A percentile compares a stretch with the other conserved stretches of the same genome.
These are phyloP conservation scores for Dynastes grantii DNA, from an alignment of 2,888 invertebrate species.

Conservation along the genomic window DNA sequence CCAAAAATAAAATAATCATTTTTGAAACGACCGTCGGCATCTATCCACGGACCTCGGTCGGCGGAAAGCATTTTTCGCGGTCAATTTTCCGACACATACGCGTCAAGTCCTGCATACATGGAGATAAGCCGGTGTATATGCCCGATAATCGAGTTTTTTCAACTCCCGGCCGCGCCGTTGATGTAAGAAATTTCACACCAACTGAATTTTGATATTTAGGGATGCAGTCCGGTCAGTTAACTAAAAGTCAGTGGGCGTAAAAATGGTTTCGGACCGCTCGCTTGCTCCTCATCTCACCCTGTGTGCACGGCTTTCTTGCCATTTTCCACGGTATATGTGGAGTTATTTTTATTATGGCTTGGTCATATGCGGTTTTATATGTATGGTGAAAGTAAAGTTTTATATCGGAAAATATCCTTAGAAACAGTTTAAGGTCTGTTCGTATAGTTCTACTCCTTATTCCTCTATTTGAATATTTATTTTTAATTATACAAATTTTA, in stretches of 20 bases:
- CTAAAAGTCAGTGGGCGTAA: conserved; percentile 63
- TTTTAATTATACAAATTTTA: no score
- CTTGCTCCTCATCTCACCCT: conserved; percentile 36
- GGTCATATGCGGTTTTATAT: background rate
- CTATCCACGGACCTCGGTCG: background rate
- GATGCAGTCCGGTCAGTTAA: conserved; percentile 66
- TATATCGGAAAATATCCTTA: no score
- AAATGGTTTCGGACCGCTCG: conserved; percentile 63
- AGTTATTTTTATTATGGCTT: conserved; percentile 3
- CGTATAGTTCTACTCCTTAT: no score
- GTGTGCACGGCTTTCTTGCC: conserved; percentile 1
- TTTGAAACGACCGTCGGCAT: background rate
- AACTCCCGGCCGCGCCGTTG: conserved; percentile 43
- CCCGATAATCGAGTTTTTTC: conserved; percentile 56
- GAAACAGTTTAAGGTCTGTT: no score
- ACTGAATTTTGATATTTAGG: conserved; percentile 70
- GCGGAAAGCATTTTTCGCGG: conserved; percentile 42
- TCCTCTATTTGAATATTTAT: no score
- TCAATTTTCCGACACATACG: conserved; percentile 66
- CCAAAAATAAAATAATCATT: conserved; percentile 37
- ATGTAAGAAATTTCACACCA: conserved; percentile 67
- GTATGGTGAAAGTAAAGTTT: no score
- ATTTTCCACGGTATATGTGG: background rate
- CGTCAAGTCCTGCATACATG: conserved; percentile 69
- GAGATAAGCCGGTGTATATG: conserved; percentile 63